A percentile compares a stretch with the other conserved stretches of the same genome.
phyloP scores from a whole-genome alignment of 2,797 vertebrate genomes.

The Catharus ustulatus region DNA sequence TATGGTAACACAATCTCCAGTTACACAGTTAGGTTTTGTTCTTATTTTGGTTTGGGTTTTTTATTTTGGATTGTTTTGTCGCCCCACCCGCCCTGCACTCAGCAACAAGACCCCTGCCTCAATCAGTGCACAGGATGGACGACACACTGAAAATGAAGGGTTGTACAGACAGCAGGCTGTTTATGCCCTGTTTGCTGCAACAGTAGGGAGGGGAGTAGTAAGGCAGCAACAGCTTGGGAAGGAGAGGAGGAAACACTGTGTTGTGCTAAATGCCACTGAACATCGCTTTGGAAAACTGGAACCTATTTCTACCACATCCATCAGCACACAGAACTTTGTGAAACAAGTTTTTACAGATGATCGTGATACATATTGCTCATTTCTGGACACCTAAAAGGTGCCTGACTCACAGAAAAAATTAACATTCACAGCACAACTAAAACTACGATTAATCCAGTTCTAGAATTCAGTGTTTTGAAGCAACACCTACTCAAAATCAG shows the following conservation, averaged over 20 bases:
- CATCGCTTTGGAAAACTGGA: neutral
- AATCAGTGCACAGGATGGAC: constrained; percentile 71
- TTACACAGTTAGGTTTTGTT: neutral
- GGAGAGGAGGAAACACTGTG: neutral
- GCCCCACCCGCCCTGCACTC: fast-evolving
- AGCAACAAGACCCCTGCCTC: constrained; percentile 58
- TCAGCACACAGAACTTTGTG: neutral
- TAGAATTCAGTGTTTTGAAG: neutral
- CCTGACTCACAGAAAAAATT: constrained; percentile 9
- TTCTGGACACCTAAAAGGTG: neutral
- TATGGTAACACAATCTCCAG: neutral
- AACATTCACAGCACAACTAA: constrained; percentile 22
- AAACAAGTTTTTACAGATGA: constrained; percentile 2
- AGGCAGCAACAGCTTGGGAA: neutral
- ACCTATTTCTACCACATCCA: neutral
- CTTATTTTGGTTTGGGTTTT: neutral
- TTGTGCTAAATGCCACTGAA: neutral
- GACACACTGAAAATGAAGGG: constrained; percentile 26
- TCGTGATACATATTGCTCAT: neutral
- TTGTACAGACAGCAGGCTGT: neutral
- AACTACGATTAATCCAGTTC: neutral
- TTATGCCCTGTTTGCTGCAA: neutral
- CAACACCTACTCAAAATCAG: neutral
- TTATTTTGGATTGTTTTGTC: neutral
- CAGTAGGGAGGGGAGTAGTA: neutral